These are phyloP conservation scores for Poecile montanus DNA, from an alignment of 2,797 vertebrate species.

Conservation along the genomic window DNA sequence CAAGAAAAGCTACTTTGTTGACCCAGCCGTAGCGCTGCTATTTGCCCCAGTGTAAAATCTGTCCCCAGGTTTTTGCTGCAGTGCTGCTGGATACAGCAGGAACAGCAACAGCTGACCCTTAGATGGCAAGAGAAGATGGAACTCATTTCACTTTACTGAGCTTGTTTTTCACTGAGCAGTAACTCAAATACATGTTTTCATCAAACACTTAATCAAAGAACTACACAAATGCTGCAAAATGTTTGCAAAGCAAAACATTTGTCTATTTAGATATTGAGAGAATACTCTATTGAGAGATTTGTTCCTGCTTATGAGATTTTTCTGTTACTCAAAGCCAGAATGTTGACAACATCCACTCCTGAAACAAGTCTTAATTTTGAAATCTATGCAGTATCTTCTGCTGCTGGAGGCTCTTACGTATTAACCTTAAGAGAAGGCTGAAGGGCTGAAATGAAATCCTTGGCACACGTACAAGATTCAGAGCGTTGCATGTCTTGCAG, in stretches of 20 bases:
- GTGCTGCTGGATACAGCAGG: background rate
- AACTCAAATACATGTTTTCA: background rate
- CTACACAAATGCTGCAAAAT: background rate
- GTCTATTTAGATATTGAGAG: slow-evolving; percentile 23
- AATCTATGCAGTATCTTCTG: background rate
- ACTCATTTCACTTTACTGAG: background rate
- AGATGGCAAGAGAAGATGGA: background rate
- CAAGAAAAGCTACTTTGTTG: background rate
- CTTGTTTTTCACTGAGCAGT: background rate
- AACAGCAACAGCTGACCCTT: background rate
- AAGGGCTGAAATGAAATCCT: background rate
- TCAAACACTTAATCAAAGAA: slow-evolving; percentile 24
- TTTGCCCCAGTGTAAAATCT: background rate
- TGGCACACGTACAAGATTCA: background rate
- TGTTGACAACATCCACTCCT: background rate
- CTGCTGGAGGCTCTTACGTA: background rate
- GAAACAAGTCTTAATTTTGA: slow-evolving; percentile 34
- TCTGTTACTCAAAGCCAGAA: background rate
- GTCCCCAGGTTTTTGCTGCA: background rate
- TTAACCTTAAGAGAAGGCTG: background rate
- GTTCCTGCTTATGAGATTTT: background rate
- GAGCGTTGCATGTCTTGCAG: background rate
- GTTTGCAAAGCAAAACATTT: slow-evolving; percentile 12
- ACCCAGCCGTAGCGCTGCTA: accelerated
- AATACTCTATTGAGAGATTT: background rate